A percentile compares a stretch with the other conserved stretches of the same genome.
Conservation (phyloP, 2,888 invertebrate genomes). For the Mythimna loreyi region DNA sequence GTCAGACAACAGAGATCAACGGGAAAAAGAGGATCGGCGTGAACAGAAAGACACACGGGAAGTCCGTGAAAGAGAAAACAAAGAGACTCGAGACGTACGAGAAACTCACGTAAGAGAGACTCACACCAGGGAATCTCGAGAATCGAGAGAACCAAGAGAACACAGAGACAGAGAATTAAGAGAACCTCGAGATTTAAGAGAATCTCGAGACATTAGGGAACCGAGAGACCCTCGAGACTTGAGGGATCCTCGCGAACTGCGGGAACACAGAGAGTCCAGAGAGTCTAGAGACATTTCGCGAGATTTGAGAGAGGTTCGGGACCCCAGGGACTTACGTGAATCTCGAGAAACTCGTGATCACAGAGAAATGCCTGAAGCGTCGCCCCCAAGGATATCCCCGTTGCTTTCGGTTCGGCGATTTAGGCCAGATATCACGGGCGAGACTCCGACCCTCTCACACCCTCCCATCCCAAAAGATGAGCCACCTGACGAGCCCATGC, state of each 20-base stretch:
- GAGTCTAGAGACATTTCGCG: conserved; percentile 76
- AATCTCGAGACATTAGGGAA: conserved; percentile 80
- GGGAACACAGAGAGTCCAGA: conserved; percentile 77
- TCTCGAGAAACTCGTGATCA: conserved; percentile 78
- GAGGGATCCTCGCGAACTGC: conserved; percentile 75
- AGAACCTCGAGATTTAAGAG: conserved; percentile 78
- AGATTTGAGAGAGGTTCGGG: conserved; percentile 75
- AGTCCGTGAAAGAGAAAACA: conserved; percentile 80
- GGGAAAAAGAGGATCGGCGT: conserved; percentile 83
- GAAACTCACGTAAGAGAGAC: conserved; percentile 73
- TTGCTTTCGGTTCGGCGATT: conserved; percentile 87
- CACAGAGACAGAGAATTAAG: conserved; percentile 78
- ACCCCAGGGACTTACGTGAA: conserved; percentile 80
- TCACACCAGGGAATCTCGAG: conserved; percentile 82
- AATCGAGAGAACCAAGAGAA: conserved; percentile 78
- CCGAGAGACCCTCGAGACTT: conserved; percentile 79
- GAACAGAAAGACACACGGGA: conserved; percentile 81
- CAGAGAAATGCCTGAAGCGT: conserved; percentile 85
- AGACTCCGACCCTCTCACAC: conserved; percentile 84
- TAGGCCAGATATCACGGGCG: conserved; percentile 81
- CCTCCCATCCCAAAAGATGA: conserved; percentile 90
- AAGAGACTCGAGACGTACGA: conserved; percentile 79
- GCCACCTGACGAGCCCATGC: conserved; percentile 88
- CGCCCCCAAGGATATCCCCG: conserved; percentile 87
- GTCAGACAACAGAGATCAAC: conserved; percentile 78